A percentile compares a stretch with the other conserved stretches of the same genome.
These are phyloP conservation scores for Rotaria sp. DNA, from an alignment of 2,888 invertebrate genomes.

Conservation along the genomic window DNA sequence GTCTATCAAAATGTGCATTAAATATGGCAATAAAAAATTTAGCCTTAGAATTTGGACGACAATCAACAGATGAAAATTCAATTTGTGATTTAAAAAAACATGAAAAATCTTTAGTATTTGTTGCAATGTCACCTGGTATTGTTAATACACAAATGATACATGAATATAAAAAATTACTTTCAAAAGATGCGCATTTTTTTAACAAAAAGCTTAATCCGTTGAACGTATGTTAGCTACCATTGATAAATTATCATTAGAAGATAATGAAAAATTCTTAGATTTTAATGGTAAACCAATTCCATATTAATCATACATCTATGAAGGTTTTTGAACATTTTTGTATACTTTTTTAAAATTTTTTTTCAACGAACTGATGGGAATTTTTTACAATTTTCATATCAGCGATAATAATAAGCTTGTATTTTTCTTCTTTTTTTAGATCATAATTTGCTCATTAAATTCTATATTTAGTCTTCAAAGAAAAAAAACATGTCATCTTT, in stretches of 20 bases:
- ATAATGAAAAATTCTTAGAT: neutral
- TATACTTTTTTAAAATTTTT: neutral
- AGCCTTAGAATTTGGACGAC: slow-evolving; percentile 46
- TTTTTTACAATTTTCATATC: neutral
- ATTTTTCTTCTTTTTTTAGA: too few species aligned
- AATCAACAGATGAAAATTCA: neutral
- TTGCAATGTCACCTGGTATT: neutral
- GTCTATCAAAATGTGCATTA: slow-evolving; percentile 48
- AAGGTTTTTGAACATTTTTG: neutral
- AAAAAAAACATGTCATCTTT: too few species aligned
- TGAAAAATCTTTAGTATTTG: neutral
- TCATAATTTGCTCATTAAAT: too few species aligned
- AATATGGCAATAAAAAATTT: slow-evolving; percentile 49
- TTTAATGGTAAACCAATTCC: neutral
- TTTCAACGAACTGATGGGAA: too few species aligned
- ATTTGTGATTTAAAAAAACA: neutral
- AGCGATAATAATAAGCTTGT: too few species aligned
- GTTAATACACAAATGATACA: slow-evolving; percentile 4
- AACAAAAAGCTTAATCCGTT: neutral
- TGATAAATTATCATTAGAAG: neutral
- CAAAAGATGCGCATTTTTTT: neutral
- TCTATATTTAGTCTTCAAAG: too few species aligned
- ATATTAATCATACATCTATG: neutral
- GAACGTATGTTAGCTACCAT: neutral
- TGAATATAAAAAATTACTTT: neutral